Base-by-base conservation (phyloP, 2,888 invertebrate species). In the Cephus runcator region DNA sequence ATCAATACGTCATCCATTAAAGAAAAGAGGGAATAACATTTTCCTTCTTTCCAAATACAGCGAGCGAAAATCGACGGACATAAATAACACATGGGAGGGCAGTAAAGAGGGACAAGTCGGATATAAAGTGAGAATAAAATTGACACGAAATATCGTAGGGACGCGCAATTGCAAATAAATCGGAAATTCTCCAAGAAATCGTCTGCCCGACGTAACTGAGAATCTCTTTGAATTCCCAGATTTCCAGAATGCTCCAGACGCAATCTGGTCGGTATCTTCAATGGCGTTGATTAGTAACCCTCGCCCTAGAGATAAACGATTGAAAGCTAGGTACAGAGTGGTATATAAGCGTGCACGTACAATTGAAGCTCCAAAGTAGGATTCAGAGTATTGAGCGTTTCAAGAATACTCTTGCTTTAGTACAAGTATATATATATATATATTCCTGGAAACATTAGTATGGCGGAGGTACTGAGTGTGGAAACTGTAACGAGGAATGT, bases 281-380 rank as follows among this genome's bases (percentile, higher is more conserved):
- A 85, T 85, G 81, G 81, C 85, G 81, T 85, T 86, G 85, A 85
- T 86, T 84, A 82, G 83, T 85, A 83, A 85, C 80, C 80, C 79
- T 80, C 77, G 76, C 77, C 23, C 23, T 73, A 69, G 76, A 80
- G 84, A 85, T 77, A 78, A 80, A 82, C 75, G 80, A 80, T 23
- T 56, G 56, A 23, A 56, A 23, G 56, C 56, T 23, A 56, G 9
- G 56, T 56, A 56, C 56, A 56, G 9, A 23, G 9, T 56, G 2
- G 23, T 56, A 56, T 56, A 23, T 9, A 56, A 2, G 23, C 56
- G 56, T 56, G 23, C 56, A 56, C 56, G 23, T 56, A 23, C 56
- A 56, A 56, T 56, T 23, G 56, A 76, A 56, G 36, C 71, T 69
- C 69, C 34, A 30, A 40, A 35, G 36, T 12, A 69, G 36, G 9